Evolutionary conservation across 2,888 invertebrate species (phyloP).

Genomic region (Hydroisotoma schaefferi): DNA sequence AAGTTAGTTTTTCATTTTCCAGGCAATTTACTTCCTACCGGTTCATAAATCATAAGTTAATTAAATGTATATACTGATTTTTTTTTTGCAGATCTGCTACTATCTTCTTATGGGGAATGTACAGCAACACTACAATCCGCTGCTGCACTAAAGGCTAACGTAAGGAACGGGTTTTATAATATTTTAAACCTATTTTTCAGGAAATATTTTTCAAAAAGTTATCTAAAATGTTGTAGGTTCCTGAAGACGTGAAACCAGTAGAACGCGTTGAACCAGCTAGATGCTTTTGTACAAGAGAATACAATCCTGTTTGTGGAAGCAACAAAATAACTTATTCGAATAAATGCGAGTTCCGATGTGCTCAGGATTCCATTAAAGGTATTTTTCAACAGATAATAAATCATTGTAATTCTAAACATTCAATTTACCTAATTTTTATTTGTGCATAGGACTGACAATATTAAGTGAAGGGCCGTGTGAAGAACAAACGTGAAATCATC

Average conservation of each 20-base stretch:
- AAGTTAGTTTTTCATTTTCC: not conserved
- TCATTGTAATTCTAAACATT: not conserved
- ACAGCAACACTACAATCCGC: too few species aligned
- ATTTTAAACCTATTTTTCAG: too few species aligned
- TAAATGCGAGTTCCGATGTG: constrained; percentile 15
- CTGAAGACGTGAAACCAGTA: not conserved
- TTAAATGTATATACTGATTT: too few species aligned
- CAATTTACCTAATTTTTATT: not conserved
- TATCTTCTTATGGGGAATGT: not conserved
- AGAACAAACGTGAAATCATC: not conserved
- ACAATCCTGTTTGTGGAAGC: constrained; percentile 13
- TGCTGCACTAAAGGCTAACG: too few species aligned
- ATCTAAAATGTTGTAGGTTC: too few species aligned
- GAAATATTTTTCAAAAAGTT: too few species aligned
- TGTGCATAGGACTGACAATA: not conserved
- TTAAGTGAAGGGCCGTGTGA: not conserved
- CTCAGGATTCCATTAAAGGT: constrained; percentile 7
- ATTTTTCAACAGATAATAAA: not conserved
- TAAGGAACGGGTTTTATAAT: too few species aligned
- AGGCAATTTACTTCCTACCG: too few species aligned
- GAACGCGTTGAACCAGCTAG: not conserved
- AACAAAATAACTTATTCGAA: constrained; percentile 11
- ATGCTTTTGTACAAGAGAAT: constrained; percentile 18
- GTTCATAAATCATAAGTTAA: too few species aligned
- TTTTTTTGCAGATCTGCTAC: constrained; percentile 2